A percentile compares a stretch with the other conserved stretches of the same genome.
phyloP scores from a whole-genome alignment of 2,888 invertebrate species.

The Cyrtodaria siliqua region DNA sequence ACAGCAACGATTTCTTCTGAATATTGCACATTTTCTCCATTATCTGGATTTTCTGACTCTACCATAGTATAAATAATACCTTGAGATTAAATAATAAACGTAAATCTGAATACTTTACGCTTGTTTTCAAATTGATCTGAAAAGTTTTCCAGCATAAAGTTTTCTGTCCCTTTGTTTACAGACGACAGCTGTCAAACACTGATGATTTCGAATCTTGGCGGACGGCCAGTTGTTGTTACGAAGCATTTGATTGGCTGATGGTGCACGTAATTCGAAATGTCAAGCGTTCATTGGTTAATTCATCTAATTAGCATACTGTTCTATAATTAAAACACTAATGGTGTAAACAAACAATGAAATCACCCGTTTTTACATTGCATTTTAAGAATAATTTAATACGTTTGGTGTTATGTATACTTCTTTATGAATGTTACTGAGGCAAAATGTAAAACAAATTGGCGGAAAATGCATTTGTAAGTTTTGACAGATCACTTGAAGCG shows the following conservation, averaged over 20 bases:
- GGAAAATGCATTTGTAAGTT: constrained; percentile 11
- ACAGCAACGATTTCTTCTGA: too few relatives aligned
- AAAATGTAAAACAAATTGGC: too few relatives aligned
- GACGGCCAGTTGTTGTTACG: constrained; percentile 56
- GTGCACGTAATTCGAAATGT: background rate
- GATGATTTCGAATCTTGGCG: constrained; percentile 73
- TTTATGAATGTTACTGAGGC: too few relatives aligned
- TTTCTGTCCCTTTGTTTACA: constrained; percentile 54
- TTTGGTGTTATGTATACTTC: too few relatives aligned
- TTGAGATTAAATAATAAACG: background rate
- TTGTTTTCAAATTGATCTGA: too few relatives aligned
- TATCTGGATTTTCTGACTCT: background rate
- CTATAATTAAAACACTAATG: constrained; percentile 59
- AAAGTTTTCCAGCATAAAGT: too few relatives aligned
- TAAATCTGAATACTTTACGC: too few relatives aligned
- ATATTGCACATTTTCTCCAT: too few relatives aligned
- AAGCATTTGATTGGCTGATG: constrained; percentile 60
- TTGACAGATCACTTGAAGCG: constrained; percentile 51
- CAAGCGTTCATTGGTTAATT: constrained; percentile 50
- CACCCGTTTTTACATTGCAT: too few relatives aligned
- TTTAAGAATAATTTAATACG: too few relatives aligned
- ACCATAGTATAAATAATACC: constrained; percentile 6
- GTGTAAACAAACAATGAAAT: constrained; percentile 53
- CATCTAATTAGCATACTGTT: constrained; percentile 59
- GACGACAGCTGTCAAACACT: constrained; percentile 72